Conservation (phyloP, 2,888 invertebrate species). For the Thymelicus lineola region DNA sequence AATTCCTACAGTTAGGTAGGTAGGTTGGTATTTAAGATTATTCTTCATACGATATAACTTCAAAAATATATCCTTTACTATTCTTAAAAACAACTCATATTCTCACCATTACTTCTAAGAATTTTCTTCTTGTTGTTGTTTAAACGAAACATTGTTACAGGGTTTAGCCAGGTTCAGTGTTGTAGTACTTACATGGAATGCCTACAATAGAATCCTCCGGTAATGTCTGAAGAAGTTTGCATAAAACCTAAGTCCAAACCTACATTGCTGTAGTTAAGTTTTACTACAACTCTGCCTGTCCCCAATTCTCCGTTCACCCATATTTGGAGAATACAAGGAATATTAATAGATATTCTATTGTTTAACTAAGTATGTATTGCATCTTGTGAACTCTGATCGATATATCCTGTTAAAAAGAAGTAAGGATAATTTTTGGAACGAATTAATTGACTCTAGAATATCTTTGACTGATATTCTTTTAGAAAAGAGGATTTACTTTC, state of each 20-base stretch:
- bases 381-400: not conserved
- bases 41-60: no score
- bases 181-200: conserved; percentile 6
- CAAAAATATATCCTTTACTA: no score
- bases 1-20: no score
- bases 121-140: not conserved
- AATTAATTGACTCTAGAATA: no score
- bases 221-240: conserved; percentile 31
- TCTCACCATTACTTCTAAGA: not conserved
- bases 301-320: conserved; percentile 48
- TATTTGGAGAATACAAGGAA: conserved; percentile 51
- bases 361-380: conserved; percentile 37
- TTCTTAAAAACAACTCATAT: no score
- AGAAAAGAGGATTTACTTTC: no score
- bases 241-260: conserved; percentile 29
- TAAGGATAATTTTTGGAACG: no score
- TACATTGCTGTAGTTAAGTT: conserved; percentile 28
- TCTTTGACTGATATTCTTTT: no score
- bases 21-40: no score
- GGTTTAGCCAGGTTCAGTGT: conserved; percentile 18
- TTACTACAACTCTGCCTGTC: conserved; percentile 46
- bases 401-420: no score
- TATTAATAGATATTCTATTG: conserved; percentile 52
- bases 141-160: conserved; percentile 1
- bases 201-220: conserved; percentile 18